These are phyloP conservation scores for Aphaenogaster floridana DNA, from an alignment of 1,140 invertebrate species.

Conservation along the genomic window DNA sequence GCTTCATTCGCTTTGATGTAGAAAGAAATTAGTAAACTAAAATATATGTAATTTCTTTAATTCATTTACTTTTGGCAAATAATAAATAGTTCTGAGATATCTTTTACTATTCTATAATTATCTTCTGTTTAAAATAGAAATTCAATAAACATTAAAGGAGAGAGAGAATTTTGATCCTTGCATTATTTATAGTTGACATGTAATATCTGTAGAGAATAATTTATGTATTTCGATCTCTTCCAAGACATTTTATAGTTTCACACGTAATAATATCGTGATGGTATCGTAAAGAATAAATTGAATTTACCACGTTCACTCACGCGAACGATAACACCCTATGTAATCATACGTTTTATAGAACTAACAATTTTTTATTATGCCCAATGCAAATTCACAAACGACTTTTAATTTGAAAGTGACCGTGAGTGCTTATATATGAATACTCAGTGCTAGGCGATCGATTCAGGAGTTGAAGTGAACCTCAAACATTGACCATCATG, in stretches of 20 bases:
- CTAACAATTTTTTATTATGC: conserved; percentile 28
- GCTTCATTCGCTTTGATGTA: background rate
- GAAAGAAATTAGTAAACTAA: background rate
- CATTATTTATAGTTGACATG: background rate
- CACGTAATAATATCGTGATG: background rate
- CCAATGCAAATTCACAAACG: conserved; percentile 7
- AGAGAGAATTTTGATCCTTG: background rate
- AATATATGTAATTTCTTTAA: background rate
- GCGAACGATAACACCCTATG: background rate
- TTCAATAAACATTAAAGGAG: background rate
- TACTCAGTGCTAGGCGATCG: background rate
- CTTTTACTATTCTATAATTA: background rate
- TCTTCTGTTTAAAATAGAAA: background rate
- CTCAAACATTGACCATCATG: conserved; percentile 16
- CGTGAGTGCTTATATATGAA: conserved; percentile 32
- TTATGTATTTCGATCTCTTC: background rate
- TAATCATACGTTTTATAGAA: conserved; percentile 15
- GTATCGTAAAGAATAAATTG: conserved; percentile 43
- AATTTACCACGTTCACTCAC: conserved; percentile 9
- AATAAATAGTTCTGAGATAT: background rate
- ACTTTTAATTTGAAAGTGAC: conserved; percentile 30
- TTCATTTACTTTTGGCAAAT: background rate
- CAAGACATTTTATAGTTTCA: conserved; percentile 18
- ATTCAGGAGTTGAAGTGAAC: background rate
- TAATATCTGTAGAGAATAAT: background rate